A percentile compares a stretch with the other conserved stretches of the same genome.
These are phyloP conservation scores for Drosophila tropicalis DNA, from an alignment of 1,140 invertebrate genomes.

Conservation along the genomic window DNA sequence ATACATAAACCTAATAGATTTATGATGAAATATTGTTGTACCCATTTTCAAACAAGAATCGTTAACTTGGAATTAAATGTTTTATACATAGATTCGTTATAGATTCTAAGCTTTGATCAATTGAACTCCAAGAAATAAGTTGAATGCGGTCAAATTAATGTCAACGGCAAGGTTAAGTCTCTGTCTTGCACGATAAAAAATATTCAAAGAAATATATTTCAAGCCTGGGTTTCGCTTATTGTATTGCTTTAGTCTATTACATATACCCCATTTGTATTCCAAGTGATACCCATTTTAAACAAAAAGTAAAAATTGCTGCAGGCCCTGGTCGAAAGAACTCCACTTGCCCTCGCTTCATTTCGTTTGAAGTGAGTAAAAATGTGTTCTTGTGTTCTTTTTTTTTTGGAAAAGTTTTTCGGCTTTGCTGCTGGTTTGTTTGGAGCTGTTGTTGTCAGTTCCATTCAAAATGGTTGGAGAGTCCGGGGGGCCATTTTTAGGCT, in stretches of 20 bases:
- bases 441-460: constrained; percentile 45
- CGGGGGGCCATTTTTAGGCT: background rate
- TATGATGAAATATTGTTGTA: background rate
- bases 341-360: constrained; percentile 38
- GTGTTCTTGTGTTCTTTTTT: constrained; percentile 23
- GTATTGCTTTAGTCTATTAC: background rate
- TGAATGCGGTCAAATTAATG: too few species aligned
- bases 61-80: background rate
- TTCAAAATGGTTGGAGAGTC: background rate
- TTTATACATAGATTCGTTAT: background rate
- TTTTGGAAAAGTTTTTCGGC: constrained; percentile 26
- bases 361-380: constrained; percentile 58
- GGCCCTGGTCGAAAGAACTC: constrained; percentile 34
- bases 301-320: constrained; percentile 22
- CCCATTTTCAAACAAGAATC: background rate
- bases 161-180: too few species aligned
- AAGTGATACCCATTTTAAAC: constrained; percentile 2
- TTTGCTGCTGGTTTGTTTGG: constrained; percentile 30
- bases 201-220: too few species aligned
- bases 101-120: background rate
- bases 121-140: too few species aligned
- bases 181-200: too few species aligned
- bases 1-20: background rate
- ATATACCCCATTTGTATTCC: background rate
- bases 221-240: too few species aligned